A percentile compares a stretch with the other conserved stretches of the same genome.
phyloP scores from a whole-genome alignment of 2,797 vertebrate genomes.

The Podarcis lilfordi region DNA sequence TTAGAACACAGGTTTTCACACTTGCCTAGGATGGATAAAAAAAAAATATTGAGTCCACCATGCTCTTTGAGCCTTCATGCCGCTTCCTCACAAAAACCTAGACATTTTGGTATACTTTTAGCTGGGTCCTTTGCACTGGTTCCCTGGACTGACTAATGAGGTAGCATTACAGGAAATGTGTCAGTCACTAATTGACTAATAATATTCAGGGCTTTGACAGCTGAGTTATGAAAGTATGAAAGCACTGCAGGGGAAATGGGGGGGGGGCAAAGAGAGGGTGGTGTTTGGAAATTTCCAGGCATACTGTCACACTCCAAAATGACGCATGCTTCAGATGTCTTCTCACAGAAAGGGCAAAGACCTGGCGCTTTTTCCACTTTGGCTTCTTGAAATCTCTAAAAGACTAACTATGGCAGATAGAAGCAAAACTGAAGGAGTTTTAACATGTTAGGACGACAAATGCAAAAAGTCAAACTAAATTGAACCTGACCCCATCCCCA shows the following conservation, averaged over 20 bases:
- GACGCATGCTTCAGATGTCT: conserved; percentile 63
- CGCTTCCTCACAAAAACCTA: neutral
- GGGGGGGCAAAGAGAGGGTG: neutral
- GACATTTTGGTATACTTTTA: neutral
- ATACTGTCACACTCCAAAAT: conserved; percentile 38
- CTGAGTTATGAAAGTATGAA: conserved; percentile 69
- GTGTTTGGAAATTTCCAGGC: conserved; percentile 69
- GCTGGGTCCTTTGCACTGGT: neutral
- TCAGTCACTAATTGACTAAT: conserved; percentile 65
- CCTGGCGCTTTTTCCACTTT: conserved; percentile 59
- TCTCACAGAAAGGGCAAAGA: conserved; percentile 65
- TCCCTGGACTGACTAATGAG: conserved; percentile 44
- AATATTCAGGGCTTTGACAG: conserved; percentile 58
- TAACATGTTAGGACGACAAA: neutral
- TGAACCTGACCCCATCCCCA: neutral
- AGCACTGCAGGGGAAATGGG: conserved; percentile 51
- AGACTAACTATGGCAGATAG: neutral
- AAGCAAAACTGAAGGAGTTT: neutral
- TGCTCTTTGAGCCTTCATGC: neutral
- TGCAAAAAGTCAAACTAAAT: neutral
- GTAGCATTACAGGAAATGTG: conserved; percentile 55
- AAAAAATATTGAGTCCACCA: neutral
- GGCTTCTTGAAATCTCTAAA: conserved; percentile 35
- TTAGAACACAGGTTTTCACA: neutral
- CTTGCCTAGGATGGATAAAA: neutral